Conservation (phyloP, 64 coral and sea anemone species). For the Dendrophyllia cribrosa region DNA sequence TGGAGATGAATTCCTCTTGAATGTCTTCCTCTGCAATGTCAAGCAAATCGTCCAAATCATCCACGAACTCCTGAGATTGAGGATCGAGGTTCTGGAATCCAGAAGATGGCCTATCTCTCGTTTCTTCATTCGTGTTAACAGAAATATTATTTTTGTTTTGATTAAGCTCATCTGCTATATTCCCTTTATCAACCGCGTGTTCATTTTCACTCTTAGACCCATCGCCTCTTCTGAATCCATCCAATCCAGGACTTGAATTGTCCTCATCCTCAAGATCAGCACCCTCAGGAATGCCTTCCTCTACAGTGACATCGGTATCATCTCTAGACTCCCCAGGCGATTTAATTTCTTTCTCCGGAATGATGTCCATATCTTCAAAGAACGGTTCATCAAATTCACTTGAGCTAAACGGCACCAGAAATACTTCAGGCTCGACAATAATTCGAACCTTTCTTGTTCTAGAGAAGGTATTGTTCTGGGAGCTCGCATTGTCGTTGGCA, state of each 20-base stretch:
- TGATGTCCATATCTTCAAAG: not conserved
- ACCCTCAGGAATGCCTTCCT: not conserved
- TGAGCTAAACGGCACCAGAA: slow-evolving; percentile 27
- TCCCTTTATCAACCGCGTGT: not conserved
- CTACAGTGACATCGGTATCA: not conserved
- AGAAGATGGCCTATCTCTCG: not conserved
- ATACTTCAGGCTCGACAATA: not conserved
- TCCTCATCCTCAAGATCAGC: not conserved
- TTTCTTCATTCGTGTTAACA: not conserved
- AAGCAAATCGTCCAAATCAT: slow-evolving; percentile 2
- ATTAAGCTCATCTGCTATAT: not conserved
- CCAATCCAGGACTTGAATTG: not conserved
- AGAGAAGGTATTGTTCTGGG: not conserved
- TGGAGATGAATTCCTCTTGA: not conserved
- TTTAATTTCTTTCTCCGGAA: not conserved
- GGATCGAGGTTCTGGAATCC: not conserved
- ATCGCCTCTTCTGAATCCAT: not conserved
- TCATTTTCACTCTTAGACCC: not conserved
- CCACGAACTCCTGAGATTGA: not conserved
- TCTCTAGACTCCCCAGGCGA: not conserved
- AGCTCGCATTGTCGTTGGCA: not conserved
- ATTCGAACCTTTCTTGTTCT: slow-evolving; percentile 16
- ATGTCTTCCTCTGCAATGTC: not conserved
- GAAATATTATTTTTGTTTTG: not conserved
- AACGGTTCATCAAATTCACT: slow-evolving; percentile 28